Base-by-base conservation (phyloP, 2,888 invertebrate species). In the Lepidonotus clava region DNA sequence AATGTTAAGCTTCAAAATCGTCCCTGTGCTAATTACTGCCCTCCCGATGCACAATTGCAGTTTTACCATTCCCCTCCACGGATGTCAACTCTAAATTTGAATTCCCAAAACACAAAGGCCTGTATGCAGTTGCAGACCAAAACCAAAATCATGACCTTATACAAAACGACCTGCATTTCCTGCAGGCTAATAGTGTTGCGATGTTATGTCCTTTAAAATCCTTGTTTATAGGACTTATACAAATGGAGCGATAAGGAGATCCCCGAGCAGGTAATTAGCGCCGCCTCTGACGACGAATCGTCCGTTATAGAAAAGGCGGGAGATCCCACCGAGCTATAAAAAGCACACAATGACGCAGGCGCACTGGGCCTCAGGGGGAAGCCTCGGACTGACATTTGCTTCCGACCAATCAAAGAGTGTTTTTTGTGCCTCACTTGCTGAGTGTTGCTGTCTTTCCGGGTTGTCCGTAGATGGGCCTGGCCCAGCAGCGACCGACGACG, bases 401-500 rank as follows among this genome's bases (percentile, higher is more conserved):
- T 76, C 76, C 76, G 76, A 76, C 76, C 21, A 76, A 76, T 76
- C 76, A 76, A 38, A 40, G 76, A 18, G 21, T 24, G 32, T 67
- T 67, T 67, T 34, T 61, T n/a, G 24, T 61, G 24, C 24, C 28
- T 28, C 61, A 2, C 61, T 32, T n/a, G n/a, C 24, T 61, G 61
- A 6, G 61, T 11, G 51, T 51, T n/a, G 11, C n/a, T 38, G 36
- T 76, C 76, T 24, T 76, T 76, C 76, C 76, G 76, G 76, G 76
- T 76, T 76, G 38, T 24, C 76, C 76, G 76, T 76, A 76, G 76
- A 76, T 76, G 76, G 76, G 34, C 21, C 76, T n/a, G n/a, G 76
- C 38, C 36, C 21, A 38, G 36, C 38, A 67, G 32, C n/a, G 24
- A 67, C 36, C 28, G 67, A 11, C 21, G 76, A 61, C 28, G 61